Evolutionary conservation across 2,113 vertebrate genomes (phyloP).

Genomic region (Triplophysa tibetana): DNA sequence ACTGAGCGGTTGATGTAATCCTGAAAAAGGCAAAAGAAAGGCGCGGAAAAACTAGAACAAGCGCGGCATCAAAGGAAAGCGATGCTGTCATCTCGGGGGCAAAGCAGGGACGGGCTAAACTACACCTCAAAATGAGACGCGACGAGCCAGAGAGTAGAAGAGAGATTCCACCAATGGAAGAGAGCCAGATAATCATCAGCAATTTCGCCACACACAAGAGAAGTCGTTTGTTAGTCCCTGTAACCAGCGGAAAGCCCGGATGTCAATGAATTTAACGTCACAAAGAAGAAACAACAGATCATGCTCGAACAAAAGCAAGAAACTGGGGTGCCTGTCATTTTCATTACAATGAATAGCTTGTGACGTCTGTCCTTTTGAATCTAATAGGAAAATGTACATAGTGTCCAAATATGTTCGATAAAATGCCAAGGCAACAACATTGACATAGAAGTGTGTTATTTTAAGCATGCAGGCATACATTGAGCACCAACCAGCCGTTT

Average conservation of each 20-base stretch:
- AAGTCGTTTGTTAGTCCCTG: constrained; percentile 71
- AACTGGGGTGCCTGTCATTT: constrained; percentile 55
- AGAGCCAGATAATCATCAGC: constrained; percentile 73
- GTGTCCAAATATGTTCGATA: neutral
- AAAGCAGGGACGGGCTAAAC: neutral
- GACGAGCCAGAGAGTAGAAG: constrained; percentile 32
- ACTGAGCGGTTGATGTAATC: constrained; percentile 40
- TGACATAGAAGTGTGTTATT: neutral
- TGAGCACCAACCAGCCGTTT: neutral
- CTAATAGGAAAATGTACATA: neutral
- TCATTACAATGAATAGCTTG: constrained; percentile 29
- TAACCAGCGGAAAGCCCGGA: constrained; percentile 65
- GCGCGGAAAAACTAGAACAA: constrained; percentile 20
- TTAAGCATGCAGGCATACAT: neutral
- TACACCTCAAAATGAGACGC: constrained; percentile 21
- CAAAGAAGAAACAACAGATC: constrained; percentile 20
- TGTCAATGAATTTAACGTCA: constrained; percentile 58
- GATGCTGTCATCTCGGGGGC: constrained; percentile 17
- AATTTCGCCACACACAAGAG: constrained; percentile 71
- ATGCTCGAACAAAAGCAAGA: constrained; percentile 21
- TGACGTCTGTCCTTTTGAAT: neutral
- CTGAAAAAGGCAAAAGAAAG: constrained; percentile 12
- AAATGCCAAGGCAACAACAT: neutral
- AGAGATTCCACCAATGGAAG: constrained; percentile 41
- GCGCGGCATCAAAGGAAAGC: constrained; percentile 36